Base-by-base conservation (phyloP, 2,888 invertebrate species). In the Blera fallax region DNA sequence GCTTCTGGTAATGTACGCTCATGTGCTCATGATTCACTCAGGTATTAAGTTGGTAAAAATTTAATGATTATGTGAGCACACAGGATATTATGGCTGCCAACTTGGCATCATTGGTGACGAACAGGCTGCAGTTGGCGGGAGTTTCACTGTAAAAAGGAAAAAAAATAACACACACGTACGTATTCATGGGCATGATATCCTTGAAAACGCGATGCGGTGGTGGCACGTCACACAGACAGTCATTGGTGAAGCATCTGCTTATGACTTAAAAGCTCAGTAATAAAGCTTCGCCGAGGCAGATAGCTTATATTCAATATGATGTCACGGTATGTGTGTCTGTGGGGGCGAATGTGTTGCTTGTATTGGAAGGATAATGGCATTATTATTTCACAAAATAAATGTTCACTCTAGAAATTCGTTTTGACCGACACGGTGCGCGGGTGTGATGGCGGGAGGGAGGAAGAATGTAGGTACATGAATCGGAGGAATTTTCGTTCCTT, bases 331-430 rank as follows among this genome's bases (percentile, higher is more conserved):
- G 52, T 7, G 34, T 1, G 58, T 27, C 10, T 6, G 4, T 32
- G 14, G 14, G 21, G 16, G 6, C 21, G 11, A 10, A 32, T 3
- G 8, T 24, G 6, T 21, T 18, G 24, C 29, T 70, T 52, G 40
- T 64, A 58, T 45, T 56, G 34, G 69, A 84, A 74, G 69, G 69
- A 62, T 79, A 69, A 79, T 73, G 50, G 64, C 69, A 70, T 84
- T 72, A 74, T 74, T 84, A 79, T 84, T 84, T 69, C 45, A 65
- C 69, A 74, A 79, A 84, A 79, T 50, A 77, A 77, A 77, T 58
- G 56, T 45, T 60, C 27, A n/a, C 52, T 37, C 29, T 60, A 69
- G 50, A 69, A 48, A 50, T 50, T 62, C 60, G 8, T 43, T 54
- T 69, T 34, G 60, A 54, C 50, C 60, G 54, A 50, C 27, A 18